Base-by-base conservation (phyloP, 2,888 invertebrate species). In the Stenodera caucasica region DNA sequence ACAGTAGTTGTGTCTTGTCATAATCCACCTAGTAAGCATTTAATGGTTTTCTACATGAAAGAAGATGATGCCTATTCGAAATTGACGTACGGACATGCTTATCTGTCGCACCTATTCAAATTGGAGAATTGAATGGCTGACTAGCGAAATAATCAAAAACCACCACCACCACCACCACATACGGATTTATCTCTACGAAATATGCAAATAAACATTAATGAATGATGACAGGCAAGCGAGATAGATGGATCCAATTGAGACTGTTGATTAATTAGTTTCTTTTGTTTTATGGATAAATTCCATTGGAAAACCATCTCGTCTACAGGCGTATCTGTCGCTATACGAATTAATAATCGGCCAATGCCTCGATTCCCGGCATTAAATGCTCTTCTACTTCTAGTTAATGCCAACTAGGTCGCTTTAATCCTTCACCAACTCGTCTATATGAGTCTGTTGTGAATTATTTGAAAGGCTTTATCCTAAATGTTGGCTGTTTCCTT, bases 401-500 rank as follows among this genome's bases (percentile, higher is more conserved):
- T n/a, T n/a, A n/a, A n/a, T n/a, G n/a, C n/a, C n/a, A n/a, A n/a
- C n/a, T n/a, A n/a, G n/a, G 45, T 35, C 53, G 56, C 53, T 60
- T 60, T 60, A 60, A 53, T 29, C 50, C 54, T 37, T 21, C 29
- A 45, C 9, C 53, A 57, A 37, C 54, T 57, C n/a, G n/a, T n/a
- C n/a, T n/a, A n/a, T n/a, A n/a, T 58, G 57, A 55, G 60, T 40
- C 29, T 55, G 58, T 61, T n/a, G n/a, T n/a, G 58, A 64, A 64
- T 63, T 63, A 63, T 60, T 60, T 52, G 63, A 60, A 63, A 60
- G 55, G 59, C 61, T 60, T 55, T 60, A 65, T 67, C 64, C 67
- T 65, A 68, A 70, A 69, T 65, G 66, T 61, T 66, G 66, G 67
- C 67, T 68, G 12, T 18, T 45, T 45, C 21, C 45, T 45, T 21